phyloP scores from a whole-genome alignment of 2,888 invertebrate genomes.

The Drosophila atripex region DNA sequence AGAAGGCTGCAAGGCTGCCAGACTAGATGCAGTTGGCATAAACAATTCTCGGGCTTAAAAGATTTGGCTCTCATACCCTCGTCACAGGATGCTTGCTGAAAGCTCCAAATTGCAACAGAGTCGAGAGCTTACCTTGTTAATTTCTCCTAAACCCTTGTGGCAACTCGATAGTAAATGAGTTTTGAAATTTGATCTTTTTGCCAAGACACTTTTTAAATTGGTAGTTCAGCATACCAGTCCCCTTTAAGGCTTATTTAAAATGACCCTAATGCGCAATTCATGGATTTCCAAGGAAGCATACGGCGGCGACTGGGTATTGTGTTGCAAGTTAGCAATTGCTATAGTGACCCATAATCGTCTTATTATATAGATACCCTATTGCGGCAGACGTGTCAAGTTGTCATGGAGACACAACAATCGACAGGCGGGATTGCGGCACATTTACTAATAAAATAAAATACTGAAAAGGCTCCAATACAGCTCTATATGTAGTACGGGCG shows the following conservation, averaged over 20 bases:
- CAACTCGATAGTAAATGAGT: conserved; percentile 22
- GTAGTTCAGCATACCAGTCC: background rate
- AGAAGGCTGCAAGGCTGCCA: background rate
- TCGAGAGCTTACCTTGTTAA: conserved; percentile 18
- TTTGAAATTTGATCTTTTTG: background rate
- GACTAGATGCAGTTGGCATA: conserved; percentile 25
- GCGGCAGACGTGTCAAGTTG: conserved; percentile 36
- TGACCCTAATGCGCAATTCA: background rate
- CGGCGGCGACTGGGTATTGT: background rate
- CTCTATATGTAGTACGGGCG: conserved; percentile 10
- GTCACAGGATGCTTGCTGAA: conserved; percentile 17
- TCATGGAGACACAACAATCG: conserved; percentile 31
- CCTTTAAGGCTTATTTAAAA: background rate
- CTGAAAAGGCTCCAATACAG: conserved; percentile 11
- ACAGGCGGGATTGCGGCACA: conserved; percentile 27
- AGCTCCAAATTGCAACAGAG: conserved; percentile 17
- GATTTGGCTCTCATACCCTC: conserved; percentile 30
- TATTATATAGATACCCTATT: conserved; percentile 26
- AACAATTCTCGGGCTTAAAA: conserved; percentile 36
- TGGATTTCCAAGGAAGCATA: background rate
- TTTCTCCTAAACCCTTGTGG: conserved; percentile 16
- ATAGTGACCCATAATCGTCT: conserved; percentile 32
- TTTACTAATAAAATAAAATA: conserved; percentile 38
- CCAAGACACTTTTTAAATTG: background rate
- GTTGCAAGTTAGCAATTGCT: conserved; percentile 3